phyloP scores from a whole-genome alignment of 2,113 vertebrate genomes.

The Mirza zaza region DNA sequence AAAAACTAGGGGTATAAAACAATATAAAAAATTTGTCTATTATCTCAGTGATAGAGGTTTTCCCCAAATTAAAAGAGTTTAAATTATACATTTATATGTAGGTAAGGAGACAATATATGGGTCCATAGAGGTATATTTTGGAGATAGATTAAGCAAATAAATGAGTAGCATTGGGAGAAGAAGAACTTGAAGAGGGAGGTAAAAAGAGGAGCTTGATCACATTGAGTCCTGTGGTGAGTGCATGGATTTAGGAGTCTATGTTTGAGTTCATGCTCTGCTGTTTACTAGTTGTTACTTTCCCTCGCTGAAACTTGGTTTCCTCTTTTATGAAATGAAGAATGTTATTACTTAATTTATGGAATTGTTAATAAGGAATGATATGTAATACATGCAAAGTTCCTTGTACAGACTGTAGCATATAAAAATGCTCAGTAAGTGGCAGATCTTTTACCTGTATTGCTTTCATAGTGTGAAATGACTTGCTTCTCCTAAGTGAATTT shows the following conservation, averaged over 20 bases:
- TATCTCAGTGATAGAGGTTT: not conserved
- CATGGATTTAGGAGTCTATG: not conserved
- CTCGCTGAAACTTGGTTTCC: not conserved
- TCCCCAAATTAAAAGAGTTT: not conserved
- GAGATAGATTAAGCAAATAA: not conserved
- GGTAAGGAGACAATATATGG: not conserved
- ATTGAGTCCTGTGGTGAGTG: not conserved
- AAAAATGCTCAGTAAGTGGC: not conserved
- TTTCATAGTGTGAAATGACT: conserved; percentile 12
- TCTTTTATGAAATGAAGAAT: not conserved
- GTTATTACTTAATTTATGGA: not conserved
- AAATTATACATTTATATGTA: not conserved
- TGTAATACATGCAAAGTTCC: not conserved
- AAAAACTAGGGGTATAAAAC: not conserved
- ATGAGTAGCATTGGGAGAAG: not conserved
- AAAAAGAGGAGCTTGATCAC: not conserved
- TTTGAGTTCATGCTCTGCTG: not conserved
- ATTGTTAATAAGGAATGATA: not conserved
- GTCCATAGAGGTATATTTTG: not conserved
- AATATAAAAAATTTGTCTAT: not conserved
- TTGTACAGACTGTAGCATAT: not conserved
- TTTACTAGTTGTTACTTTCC: not conserved
- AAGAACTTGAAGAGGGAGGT: not conserved
- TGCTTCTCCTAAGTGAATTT: not conserved
- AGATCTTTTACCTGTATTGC: not conserved